Evolutionary conservation across 2,888 invertebrate genomes (phyloP).

Genomic region (Tetramorium bicarinatum): DNA sequence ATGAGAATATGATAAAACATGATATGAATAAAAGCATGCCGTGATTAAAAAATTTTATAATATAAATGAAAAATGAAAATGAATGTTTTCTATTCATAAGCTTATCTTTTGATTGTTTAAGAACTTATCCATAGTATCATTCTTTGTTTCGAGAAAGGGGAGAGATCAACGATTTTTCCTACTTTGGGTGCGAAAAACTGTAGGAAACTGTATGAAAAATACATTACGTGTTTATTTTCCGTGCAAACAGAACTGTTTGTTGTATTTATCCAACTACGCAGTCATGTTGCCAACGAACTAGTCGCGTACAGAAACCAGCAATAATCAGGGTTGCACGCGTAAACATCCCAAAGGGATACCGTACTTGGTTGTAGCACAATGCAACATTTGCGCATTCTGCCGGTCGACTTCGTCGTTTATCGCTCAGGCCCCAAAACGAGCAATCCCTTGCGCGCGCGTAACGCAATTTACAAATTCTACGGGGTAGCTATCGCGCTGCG

Average conservation of each 20-base stretch:
- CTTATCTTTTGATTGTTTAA: background rate
- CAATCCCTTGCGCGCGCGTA: conserved; percentile 8
- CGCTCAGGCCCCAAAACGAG: conserved; percentile 59
- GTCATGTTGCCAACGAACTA: background rate
- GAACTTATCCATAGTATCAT: background rate
- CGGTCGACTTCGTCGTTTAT: conserved; percentile 64
- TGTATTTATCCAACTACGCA: background rate
- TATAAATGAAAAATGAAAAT: no score
- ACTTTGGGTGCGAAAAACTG: background rate
- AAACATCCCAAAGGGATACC: conserved; percentile 66
- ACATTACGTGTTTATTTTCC: conserved; percentile 1
- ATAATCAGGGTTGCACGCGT: conserved; percentile 51
- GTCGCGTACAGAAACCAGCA: background rate
- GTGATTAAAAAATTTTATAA: background rate
- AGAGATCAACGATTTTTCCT: background rate
- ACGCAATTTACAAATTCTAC: conserved; percentile 48
- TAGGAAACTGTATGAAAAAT: background rate
- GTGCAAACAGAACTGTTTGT: background rate
- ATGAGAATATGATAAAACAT: background rate
- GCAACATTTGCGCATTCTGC: conserved; percentile 19
- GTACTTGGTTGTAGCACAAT: conserved; percentile 59
- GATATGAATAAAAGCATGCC: conserved; percentile 8
- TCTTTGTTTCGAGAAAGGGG: background rate
- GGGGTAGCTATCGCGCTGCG: conserved; percentile 37
- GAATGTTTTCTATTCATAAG: background rate